Percentiles rank a stretch among this genome's conserved stretches.
phyloP scores from a whole-genome alignment of 2,888 invertebrate species.

The Cerastis leucographa region DNA sequence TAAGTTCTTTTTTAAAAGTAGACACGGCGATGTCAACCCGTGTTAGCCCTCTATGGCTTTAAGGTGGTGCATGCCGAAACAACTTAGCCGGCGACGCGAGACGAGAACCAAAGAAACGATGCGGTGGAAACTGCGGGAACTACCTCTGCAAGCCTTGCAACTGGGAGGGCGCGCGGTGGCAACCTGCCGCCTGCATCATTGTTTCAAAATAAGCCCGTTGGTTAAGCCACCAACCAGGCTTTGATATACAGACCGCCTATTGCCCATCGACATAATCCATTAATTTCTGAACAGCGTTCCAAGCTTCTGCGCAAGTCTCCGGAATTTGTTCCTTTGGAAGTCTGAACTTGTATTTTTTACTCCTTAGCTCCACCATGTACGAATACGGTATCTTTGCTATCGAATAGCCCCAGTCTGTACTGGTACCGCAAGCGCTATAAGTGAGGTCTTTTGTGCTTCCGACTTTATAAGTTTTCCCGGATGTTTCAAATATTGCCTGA shows the following conservation, averaged over 20 bases:
- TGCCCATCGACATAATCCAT: conserved; percentile 82
- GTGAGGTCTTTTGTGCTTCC: conserved; percentile 87
- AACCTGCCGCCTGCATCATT: not conserved
- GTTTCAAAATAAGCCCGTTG: not conserved
- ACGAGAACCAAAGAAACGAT: not conserved
- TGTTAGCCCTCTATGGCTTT: not conserved
- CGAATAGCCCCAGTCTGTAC: conserved; percentile 87
- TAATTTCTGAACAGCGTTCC: conserved; percentile 80
- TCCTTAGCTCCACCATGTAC: conserved; percentile 85
- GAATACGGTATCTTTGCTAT: conserved; percentile 86
- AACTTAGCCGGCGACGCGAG: not conserved
- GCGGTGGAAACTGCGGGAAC: not conserved
- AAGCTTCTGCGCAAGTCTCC: conserved; percentile 82
- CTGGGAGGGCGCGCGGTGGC: not conserved
- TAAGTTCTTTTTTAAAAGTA: not conserved
- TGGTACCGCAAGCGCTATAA: conserved; percentile 86
- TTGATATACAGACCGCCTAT: conserved; percentile 35
- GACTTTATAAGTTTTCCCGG: conserved; percentile 84
- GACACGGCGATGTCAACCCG: not conserved
- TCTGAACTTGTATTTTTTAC: conserved; percentile 81
- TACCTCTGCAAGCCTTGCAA: not conserved
- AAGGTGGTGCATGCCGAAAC: not conserved
- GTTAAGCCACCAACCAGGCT: not conserved
- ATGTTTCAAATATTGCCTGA: conserved; percentile 84
- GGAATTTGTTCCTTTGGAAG: conserved; percentile 83